Evolutionary conservation across 2,888 invertebrate genomes (phyloP).

Genomic region (Volucella inanis): DNA sequence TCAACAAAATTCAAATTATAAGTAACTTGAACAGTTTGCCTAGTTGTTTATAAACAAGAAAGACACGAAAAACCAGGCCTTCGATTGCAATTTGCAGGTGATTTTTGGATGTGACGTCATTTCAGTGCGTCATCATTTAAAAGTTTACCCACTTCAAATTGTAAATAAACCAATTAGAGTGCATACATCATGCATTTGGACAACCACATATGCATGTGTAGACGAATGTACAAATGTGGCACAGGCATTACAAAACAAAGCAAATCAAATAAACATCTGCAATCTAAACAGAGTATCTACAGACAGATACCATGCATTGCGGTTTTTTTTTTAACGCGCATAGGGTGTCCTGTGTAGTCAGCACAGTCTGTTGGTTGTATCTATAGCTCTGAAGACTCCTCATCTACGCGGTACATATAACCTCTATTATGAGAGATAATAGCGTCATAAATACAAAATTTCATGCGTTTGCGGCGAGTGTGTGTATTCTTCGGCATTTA

Average conservation of each 20-base stretch:
- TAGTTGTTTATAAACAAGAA: too few species aligned
- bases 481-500: slow-evolving; percentile 39
- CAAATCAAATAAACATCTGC: slow-evolving; percentile 48
- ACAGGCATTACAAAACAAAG: slow-evolving; percentile 46
- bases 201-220: not conserved
- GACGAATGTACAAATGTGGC: slow-evolving; percentile 32
- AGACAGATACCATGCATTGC: too few species aligned
- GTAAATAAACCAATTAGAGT: slow-evolving; percentile 33
- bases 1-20: too few species aligned
- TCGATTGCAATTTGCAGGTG: too few species aligned
- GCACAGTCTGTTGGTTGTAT: too few species aligned
- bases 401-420: not conserved
- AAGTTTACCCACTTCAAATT: not conserved
- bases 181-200: slow-evolving; percentile 17
- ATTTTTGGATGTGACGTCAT: too few species aligned
- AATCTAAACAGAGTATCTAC: slow-evolving; percentile 5
- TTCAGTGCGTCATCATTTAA: too few species aligned
- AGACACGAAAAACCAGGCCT: too few species aligned
- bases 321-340: too few species aligned
- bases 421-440: slow-evolving; percentile 20
- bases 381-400: too few species aligned
- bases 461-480: slow-evolving; percentile 34
- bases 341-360: too few species aligned
- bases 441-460: slow-evolving; percentile 43
- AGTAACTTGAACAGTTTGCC: too few species aligned